Conservation (phyloP, 2,888 invertebrate genomes). For the Cyclophora albipunctata region DNA sequence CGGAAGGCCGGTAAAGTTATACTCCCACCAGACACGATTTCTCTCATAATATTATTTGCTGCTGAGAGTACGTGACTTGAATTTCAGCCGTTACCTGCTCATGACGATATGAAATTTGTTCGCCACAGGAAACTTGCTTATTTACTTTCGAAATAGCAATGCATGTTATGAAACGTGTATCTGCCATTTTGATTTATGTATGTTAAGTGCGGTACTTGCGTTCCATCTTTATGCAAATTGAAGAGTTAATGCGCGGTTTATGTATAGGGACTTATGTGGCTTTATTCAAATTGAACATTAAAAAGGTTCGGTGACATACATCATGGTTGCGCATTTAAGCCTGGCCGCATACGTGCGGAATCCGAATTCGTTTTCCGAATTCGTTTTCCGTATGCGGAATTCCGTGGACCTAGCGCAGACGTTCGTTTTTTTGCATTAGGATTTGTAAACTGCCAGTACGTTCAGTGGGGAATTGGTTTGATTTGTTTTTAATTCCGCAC, state of each 20-base stretch:
- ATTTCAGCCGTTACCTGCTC: conserved; percentile 47
- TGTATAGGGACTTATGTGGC: no score
- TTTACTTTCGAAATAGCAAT: conserved; percentile 47
- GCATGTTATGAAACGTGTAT: conserved; percentile 34
- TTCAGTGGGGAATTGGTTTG: no score
- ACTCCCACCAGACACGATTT: conserved; percentile 51
- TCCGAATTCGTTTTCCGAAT: no score
- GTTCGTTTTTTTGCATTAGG: no score
- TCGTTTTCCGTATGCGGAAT: no score
- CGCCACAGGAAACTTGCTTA: conserved; percentile 47
- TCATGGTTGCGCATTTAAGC: no score
- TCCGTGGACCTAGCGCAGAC: no score
- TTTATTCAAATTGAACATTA: no score
- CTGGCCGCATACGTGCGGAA: no score
- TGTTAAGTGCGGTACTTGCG: conserved; percentile 5
- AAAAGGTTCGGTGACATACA: no score
- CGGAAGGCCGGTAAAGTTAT: conserved; percentile 39
- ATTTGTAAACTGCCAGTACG: no score
- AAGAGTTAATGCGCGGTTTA: conserved; percentile 3
- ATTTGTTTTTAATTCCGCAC: no score
- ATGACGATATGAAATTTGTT: conserved; percentile 54
- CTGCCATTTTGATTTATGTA: conserved; percentile 19
- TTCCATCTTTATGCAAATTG: conserved; percentile 9
- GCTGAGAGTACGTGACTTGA: conserved; percentile 49
- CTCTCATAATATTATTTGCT: conserved; percentile 64